Evolutionary conservation across 2,888 invertebrate genomes (phyloP).

Genomic region (Zelleria hepariella): DNA sequence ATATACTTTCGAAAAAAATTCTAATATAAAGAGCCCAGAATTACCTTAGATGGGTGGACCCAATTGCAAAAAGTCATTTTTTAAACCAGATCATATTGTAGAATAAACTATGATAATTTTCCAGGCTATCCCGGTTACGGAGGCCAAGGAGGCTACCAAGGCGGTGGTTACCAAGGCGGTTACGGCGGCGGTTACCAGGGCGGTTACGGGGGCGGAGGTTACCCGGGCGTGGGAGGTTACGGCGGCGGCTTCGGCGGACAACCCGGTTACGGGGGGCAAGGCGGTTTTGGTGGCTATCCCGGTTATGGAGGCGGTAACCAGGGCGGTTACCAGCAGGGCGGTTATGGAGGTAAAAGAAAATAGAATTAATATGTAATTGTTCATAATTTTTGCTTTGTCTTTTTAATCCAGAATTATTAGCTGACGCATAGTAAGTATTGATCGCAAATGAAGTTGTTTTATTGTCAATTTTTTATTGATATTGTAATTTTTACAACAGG

Average conservation of each 20-base stretch:
- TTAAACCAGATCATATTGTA: too few species aligned
- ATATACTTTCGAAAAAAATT: too few species aligned
- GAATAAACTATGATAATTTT: neutral
- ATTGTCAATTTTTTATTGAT: neutral
- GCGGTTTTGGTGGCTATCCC: slow-evolving; percentile 15
- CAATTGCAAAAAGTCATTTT: too few species aligned
- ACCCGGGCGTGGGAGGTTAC: slow-evolving; percentile 11
- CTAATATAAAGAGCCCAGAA: too few species aligned
- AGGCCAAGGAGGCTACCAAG: slow-evolving; percentile 15
- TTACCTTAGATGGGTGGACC: too few species aligned
- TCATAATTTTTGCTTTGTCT: neutral
- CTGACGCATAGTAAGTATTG: neutral
- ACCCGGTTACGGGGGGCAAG: slow-evolving; percentile 14
- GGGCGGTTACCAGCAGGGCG: slow-evolving; percentile 16
- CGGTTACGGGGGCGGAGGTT: slow-evolving; percentile 18
- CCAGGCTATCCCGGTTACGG: slow-evolving; percentile 21
- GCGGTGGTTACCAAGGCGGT: neutral
- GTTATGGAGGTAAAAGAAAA: slow-evolving; percentile 11
- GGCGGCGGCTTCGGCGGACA: slow-evolving; percentile 13
- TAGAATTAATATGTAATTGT: neutral
- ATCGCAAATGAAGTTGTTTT: neutral
- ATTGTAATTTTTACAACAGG: neutral
- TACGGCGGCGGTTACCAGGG: slow-evolving; percentile 5
- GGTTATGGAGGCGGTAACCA: slow-evolving; percentile 21
- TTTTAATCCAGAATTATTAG: neutral